Evolutionary conservation across 2,797 vertebrate species (phyloP).

Genomic region (Mustela erminea): DNA sequence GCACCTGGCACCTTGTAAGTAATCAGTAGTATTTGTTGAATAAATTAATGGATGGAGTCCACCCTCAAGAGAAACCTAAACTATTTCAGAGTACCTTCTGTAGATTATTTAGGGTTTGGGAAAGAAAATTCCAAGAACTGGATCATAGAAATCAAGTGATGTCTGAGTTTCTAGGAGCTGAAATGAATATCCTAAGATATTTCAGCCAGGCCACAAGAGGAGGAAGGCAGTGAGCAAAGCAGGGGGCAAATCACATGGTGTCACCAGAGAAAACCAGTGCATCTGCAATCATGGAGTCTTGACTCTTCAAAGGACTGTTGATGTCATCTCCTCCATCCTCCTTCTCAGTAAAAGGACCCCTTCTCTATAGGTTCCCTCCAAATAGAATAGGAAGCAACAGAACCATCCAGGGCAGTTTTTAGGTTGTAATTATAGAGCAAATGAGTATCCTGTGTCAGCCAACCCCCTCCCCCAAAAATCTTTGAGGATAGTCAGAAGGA

Average conservation of each 20-base stretch:
- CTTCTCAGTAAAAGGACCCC: background rate
- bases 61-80: background rate
- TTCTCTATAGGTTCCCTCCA: background rate
- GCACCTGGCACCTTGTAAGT: background rate
- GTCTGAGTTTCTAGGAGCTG: background rate
- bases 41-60: background rate
- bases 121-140: background rate
- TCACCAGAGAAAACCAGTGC: background rate
- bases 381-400: background rate
- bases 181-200: background rate
- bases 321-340: background rate
- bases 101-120: background rate
- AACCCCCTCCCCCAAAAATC: background rate
- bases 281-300: background rate
- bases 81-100: background rate
- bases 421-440: background rate
- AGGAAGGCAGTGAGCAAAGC: background rate
- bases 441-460: rapidly evolving
- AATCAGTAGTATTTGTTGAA: background rate
- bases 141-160: background rate
- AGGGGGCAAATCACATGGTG: rapidly evolving
- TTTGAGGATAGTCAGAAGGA: background rate
- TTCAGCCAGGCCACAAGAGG: background rate
- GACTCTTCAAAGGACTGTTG: background rate
- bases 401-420: background rate